Conservation (phyloP, 2,888 invertebrate species). For the Tetanocera ferruginea region DNA sequence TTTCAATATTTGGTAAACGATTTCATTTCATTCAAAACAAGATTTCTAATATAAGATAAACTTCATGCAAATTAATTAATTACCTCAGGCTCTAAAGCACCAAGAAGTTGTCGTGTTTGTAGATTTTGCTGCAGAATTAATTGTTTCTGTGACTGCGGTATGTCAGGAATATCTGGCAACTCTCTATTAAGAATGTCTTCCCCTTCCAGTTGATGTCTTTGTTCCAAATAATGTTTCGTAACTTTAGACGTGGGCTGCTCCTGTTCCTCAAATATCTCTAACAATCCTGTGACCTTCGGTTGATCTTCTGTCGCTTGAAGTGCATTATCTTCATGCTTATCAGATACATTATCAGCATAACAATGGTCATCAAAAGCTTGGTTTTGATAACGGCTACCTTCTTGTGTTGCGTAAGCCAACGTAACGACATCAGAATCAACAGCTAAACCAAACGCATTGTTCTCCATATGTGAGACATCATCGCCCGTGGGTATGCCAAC, state of each 20-base stretch:
- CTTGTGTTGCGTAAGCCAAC: neutral
- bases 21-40: too few species aligned
- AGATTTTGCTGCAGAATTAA: slow-evolving; percentile 42
- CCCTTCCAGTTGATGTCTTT: neutral
- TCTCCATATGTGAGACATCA: slow-evolving; percentile 22
- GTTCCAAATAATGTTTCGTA: too few species aligned
- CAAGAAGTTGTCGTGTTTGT: slow-evolving; percentile 39
- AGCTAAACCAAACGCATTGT: neutral
- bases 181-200: neutral
- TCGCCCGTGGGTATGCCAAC: slow-evolving; percentile 49
- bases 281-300: neutral
- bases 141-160: slow-evolving; percentile 38
- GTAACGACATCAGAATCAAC: neutral
- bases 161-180: slow-evolving; percentile 18
- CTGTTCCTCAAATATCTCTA: slow-evolving; percentile 30
- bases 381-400: neutral
- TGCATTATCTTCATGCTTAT: neutral
- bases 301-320: neutral
- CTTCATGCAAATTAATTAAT: neutral
- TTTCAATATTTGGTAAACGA: too few species aligned
- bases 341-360: neutral
- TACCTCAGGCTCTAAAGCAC: slow-evolving; percentile 38
- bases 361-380: neutral
- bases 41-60: too few species aligned
- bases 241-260: neutral